These are phyloP conservation scores for Platyura marginata DNA, from an alignment of 1,140 invertebrate species.

Conservation along the genomic window DNA sequence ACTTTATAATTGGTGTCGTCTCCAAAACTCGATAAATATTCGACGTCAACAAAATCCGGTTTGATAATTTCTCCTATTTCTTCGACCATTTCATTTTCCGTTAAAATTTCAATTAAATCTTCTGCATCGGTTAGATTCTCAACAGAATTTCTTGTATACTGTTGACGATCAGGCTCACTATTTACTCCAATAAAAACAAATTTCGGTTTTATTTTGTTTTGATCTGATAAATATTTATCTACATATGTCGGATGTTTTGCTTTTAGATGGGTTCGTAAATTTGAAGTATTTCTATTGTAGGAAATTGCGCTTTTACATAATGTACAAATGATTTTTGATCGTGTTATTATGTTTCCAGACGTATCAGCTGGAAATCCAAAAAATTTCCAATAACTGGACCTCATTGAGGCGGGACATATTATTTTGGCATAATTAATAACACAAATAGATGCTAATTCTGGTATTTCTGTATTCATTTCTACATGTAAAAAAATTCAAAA, in stretches of 20 bases:
- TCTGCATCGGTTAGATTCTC: too few relatives aligned
- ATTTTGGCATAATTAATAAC: neutral
- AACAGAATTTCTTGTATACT: too few relatives aligned
- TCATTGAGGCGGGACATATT: conserved; percentile 31
- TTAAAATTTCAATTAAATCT: neutral
- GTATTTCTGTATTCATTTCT: too few relatives aligned
- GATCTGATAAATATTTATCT: neutral
- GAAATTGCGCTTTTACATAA: conserved; percentile 39
- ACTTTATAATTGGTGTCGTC: too few relatives aligned
- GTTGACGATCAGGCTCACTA: too few relatives aligned
- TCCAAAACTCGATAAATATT: too few relatives aligned
- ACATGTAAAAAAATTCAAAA: too few relatives aligned
- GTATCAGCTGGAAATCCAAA: conserved; percentile 43
- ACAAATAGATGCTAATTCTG: neutral
- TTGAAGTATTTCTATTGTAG: conserved; percentile 43
- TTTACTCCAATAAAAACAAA: too few relatives aligned
- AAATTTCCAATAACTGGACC: conserved; percentile 44
- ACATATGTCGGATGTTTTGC: conserved; percentile 34
- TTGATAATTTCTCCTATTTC: neutral
- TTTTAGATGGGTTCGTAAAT: conserved; percentile 39
- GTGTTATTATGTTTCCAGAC: conserved; percentile 38
- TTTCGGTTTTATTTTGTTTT: neutral
- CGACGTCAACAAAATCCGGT: too few relatives aligned
- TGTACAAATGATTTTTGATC: conserved; percentile 39
- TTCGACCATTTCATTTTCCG: neutral